These are phyloP conservation scores for Chaetoderma sp. DNA, from an alignment of 2,888 invertebrate genomes.

Conservation along the genomic window DNA sequence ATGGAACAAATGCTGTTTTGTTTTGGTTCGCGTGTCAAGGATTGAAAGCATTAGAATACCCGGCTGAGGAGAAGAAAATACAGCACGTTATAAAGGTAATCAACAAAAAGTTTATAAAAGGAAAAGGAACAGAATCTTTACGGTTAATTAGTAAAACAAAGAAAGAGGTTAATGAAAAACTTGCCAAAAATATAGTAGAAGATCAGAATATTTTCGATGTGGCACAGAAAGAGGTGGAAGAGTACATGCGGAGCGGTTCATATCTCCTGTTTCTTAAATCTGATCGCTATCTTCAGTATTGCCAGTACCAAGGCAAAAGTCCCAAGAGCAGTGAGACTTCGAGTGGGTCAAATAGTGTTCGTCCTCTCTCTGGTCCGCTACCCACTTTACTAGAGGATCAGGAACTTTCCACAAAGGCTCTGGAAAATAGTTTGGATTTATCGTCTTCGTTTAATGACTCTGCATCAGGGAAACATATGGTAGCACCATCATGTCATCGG, in stretches of 20 bases:
- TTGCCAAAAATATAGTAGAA: conserved; percentile 70
- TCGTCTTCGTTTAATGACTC: conserved; percentile 25
- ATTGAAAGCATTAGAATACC: conserved; percentile 70
- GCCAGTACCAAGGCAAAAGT: conserved; percentile 63
- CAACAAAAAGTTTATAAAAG: conserved; percentile 73
- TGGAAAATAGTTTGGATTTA: conserved; percentile 1
- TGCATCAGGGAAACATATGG: conserved; percentile 28
- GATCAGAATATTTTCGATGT: conserved; percentile 87
- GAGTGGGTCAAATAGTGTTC: conserved; percentile 62
- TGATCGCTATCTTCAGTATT: conserved; percentile 83
- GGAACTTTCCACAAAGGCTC: conserved; percentile 73
- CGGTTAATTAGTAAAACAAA: conserved; percentile 86
- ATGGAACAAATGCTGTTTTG: conserved; percentile 59
- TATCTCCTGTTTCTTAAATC: conserved; percentile 94
- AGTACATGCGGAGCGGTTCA: conserved; percentile 85
- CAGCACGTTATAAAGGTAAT: conserved; percentile 81
- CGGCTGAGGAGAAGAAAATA: conserved; percentile 72
- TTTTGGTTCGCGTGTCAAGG: conserved; percentile 86
- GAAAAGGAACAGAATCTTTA: conserved; percentile 79
- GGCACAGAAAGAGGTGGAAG: conserved; percentile 85
- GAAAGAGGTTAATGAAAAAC: conserved; percentile 75
- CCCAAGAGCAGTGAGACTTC: conserved; percentile 60
- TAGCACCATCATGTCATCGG: conserved; percentile 36
- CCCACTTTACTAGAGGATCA: conserved; percentile 90
- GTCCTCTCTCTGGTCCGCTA: conserved; percentile 65